A percentile compares a stretch with the other conserved stretches of the same genome.
These are phyloP conservation scores for Odobenus rosmarus DNA, from an alignment of 2,113 vertebrate genomes.

Conservation along the genomic window DNA sequence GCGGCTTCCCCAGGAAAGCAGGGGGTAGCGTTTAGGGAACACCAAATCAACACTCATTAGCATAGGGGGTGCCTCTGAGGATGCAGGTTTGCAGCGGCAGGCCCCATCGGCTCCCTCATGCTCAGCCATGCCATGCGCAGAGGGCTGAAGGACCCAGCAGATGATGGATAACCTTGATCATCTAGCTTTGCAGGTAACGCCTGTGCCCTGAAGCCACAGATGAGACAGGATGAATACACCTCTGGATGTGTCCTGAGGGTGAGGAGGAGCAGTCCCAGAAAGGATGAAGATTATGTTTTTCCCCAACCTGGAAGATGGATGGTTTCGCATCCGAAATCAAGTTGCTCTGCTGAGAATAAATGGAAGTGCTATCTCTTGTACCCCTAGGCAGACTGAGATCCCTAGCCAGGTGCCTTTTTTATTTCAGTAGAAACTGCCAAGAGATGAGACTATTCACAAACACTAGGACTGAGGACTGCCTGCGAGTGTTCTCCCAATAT, in stretches of 20 bases:
- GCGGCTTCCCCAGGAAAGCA: neutral
- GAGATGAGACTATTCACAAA: neutral
- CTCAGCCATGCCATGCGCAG: neutral
- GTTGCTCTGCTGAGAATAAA: neutral
- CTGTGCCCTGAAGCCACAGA: neutral
- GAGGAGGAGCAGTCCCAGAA: neutral
- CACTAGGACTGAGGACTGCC: neutral
- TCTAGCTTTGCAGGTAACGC: neutral
- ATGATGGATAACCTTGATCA: accelerated
- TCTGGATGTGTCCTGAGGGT: neutral
- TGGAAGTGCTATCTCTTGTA: neutral
- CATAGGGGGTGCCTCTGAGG: neutral
- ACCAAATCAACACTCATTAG: neutral
- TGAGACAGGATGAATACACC: neutral
- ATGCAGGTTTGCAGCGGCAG: accelerated
- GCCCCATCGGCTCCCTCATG: neutral
- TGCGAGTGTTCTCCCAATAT: accelerated
- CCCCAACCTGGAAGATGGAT: neutral
- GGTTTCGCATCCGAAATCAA: neutral
- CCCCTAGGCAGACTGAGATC: neutral
- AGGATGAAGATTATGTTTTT: neutral
- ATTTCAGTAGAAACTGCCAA: neutral
- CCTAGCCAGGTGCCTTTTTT: accelerated
- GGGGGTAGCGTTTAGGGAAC: neutral
- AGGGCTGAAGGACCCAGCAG: accelerated